Evolutionary conservation across 2,797 vertebrate species (phyloP), one percentile per base, ranked within the genome.

Genomic region (Dromococcyx pavoninus): DNA sequence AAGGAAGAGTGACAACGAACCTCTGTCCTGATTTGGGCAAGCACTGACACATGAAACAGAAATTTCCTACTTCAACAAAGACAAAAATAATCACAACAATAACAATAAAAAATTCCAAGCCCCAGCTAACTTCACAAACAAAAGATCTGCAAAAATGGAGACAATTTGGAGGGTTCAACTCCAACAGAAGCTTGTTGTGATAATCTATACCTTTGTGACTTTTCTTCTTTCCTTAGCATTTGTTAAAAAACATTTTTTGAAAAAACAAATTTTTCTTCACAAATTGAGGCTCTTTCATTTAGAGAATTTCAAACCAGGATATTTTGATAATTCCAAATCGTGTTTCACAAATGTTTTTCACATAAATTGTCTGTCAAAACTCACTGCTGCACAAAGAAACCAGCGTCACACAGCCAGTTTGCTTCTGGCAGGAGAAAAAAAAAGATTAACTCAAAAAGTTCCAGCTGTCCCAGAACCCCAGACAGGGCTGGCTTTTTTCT

Each of bases 401-500:
- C 57, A 23, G 51, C 14, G 46, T 92, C 72, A 25, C 41, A 82
- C 80, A 92, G 43, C 9, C 61, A 69, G 60, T 6, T 73, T 44
- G 61, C 58, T 91, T 67, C 91, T 91, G 65, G 37, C 28, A 30
- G 44, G 8, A 3, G n/a, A 62, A 71, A 62, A 16, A 11, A 32
- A 69, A 25, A 65, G 17, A 28, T 62, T 69, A 89, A 86, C 81
- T 85, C 78, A 90, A 96, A 88, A 94, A 84, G 81, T 92, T 95
- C 74, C 95, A 96, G 95, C 95, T 95, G 95, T 93, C 77, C 80
- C 77, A 88, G 73, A 73, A 73, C 32, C 51, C 35, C 19, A 39
- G 93, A 60, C 58, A 64, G 48, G 21, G 21, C 41, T 50, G 64
- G 58, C 33, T 57, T 93, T 93, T 78, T 75, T 13, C 16, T 44